A percentile compares a stretch with the other conserved stretches of the same genome.
Conservation (phyloP, 2,113 vertebrate genomes). For the Epinephelus fuscoguttatus region DNA sequence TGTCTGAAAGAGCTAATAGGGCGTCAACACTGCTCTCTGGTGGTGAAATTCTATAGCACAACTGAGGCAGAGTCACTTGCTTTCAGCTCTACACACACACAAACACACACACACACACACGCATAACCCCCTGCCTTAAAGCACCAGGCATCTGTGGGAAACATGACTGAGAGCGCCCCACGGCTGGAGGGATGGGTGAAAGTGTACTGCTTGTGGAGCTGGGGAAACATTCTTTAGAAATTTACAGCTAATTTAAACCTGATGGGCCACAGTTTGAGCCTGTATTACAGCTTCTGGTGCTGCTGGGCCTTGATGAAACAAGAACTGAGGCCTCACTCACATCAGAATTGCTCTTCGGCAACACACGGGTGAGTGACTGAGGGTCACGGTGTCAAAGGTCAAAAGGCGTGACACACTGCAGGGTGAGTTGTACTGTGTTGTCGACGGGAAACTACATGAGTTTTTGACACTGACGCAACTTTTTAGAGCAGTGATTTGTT, state of each 20-base stretch:
- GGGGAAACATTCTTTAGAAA: constrained; percentile 73
- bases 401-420: constrained; percentile 26
- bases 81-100: background rate
- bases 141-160: constrained; percentile 64
- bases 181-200: constrained; percentile 67
- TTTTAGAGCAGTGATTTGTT: background rate
- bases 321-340: constrained; percentile 54
- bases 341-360: constrained; percentile 40
- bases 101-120: no score
- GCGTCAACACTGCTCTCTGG: constrained; percentile 56
- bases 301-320: constrained; percentile 39
- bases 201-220: constrained; percentile 63
- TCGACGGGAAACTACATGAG: constrained; percentile 3
- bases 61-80: background rate
- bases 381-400: constrained; percentile 67
- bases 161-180: constrained; percentile 56
- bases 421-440: constrained; percentile 8
- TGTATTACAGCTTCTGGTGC: constrained; percentile 56
- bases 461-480: constrained; percentile 7
- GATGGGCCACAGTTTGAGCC: constrained; percentile 74
- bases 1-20: background rate
- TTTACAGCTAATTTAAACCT: constrained; percentile 82
- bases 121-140: constrained; percentile 20
- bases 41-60: constrained; percentile 31
- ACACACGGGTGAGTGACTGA: constrained; percentile 29